Evolutionary conservation across 2,113 vertebrate species (phyloP).

Genomic region (Myrmecobius fasciatus): DNA sequence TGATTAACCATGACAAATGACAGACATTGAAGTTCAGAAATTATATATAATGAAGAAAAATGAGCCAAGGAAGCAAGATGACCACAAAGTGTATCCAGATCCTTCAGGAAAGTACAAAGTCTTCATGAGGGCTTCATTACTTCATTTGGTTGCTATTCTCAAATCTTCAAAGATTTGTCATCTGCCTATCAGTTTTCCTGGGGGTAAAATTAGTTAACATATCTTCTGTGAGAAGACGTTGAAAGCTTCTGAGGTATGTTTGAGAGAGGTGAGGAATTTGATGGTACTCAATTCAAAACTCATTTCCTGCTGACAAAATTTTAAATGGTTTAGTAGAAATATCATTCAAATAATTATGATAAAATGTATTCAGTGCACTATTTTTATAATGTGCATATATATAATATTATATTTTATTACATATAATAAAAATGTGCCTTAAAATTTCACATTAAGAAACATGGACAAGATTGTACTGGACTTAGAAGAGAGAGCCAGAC

Average conservation of each 20-base stretch:
- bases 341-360: not conserved
- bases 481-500: not conserved
- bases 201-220: not conserved
- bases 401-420: no score
- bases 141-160: not conserved
- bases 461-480: not conserved
- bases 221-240: not conserved
- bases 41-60: not conserved
- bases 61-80: not conserved
- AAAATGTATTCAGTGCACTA: not conserved
- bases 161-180: not conserved
- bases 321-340: conserved; percentile 19
- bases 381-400: not conserved
- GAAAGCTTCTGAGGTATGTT: not conserved
- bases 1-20: not conserved
- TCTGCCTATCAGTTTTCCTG: not conserved
- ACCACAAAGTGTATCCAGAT: not conserved
- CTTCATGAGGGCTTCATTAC: not conserved
- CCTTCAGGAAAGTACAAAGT: not conserved
- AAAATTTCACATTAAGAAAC: conserved; percentile 33
- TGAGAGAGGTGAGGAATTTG: conserved; percentile 2
- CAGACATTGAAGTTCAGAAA: not conserved
- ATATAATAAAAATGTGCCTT: conserved; percentile 10
- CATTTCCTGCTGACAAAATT: not conserved
- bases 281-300: conserved; percentile 7